phyloP scores from a whole-genome alignment of 2,113 vertebrate genomes.

The Dunckerocampus dactyliophorus region DNA sequence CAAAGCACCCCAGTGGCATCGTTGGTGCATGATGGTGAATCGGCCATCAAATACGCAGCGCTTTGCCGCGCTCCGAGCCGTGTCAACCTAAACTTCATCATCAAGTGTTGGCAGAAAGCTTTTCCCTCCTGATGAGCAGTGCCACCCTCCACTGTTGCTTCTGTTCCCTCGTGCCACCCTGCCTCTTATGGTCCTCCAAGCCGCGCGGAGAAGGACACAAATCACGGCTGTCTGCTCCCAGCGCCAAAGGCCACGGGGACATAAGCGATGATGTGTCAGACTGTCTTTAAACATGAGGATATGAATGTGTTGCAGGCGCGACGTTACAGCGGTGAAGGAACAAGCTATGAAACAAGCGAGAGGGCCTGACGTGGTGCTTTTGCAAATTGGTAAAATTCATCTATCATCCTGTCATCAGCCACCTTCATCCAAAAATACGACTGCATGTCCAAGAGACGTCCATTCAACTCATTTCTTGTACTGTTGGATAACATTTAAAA shows the following conservation, averaged over 20 bases:
- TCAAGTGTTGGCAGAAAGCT: slow-evolving; percentile 42
- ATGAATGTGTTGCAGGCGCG: slow-evolving; percentile 26
- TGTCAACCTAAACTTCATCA: slow-evolving; percentile 21
- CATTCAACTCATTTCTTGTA: too few relatives aligned
- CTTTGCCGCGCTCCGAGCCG: neutral
- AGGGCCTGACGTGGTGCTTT: neutral
- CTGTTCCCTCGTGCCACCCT: slow-evolving; percentile 41
- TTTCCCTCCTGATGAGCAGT: slow-evolving; percentile 21
- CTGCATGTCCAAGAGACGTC: slow-evolving; percentile 1
- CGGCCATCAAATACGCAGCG: neutral
- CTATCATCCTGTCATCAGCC: neutral
- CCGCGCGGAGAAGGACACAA: slow-evolving; percentile 36
- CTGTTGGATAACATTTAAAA: neutral
- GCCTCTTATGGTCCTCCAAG: slow-evolving; percentile 70
- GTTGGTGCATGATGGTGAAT: slow-evolving; percentile 2
- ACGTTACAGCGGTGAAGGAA: too few relatives aligned
- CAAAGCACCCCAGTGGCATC: too few relatives aligned
- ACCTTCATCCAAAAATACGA: neutral
- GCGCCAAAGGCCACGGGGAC: slow-evolving; percentile 32
- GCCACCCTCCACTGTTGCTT: slow-evolving; percentile 1
- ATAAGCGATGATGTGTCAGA: slow-evolving; percentile 36
- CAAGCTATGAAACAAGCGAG: too few relatives aligned
- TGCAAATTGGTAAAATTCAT: neutral
- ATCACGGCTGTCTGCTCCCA: slow-evolving; percentile 47
- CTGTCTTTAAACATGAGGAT: slow-evolving; percentile 52